Evolutionary conservation across 2,888 invertebrate species (phyloP).

Genomic region (Mycalesis mineus): DNA sequence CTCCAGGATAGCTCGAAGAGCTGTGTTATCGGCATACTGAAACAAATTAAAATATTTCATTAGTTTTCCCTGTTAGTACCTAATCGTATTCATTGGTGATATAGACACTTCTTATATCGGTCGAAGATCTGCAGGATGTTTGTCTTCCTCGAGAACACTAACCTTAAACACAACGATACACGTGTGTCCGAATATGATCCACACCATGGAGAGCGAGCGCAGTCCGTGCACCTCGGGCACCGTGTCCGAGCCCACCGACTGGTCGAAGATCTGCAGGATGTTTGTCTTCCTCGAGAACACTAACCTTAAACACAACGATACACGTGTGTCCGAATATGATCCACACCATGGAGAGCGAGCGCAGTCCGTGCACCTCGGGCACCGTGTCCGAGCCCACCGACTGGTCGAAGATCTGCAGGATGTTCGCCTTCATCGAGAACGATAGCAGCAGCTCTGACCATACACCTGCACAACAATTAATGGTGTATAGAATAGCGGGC

Average conservation of each 20-base stretch:
- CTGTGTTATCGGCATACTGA: constrained; percentile 88
- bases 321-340: constrained; percentile 86
- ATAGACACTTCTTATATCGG: too few relatives aligned
- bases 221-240: constrained; percentile 86
- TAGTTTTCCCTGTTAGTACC: not conserved
- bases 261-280: too few relatives aligned
- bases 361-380: constrained; percentile 84
- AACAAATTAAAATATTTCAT: constrained; percentile 19
- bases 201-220: constrained; percentile 82
- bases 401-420: constrained; percentile 88
- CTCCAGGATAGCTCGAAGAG: constrained; percentile 82
- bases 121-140: too few relatives aligned
- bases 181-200: constrained; percentile 86
- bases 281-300: not conserved
- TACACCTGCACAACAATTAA: constrained; percentile 64
- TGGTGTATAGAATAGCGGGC: too few relatives aligned
- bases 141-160: not conserved
- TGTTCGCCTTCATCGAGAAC: constrained; percentile 86
- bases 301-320: constrained; percentile 85
- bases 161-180: constrained; percentile 88
- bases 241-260: constrained; percentile 70
- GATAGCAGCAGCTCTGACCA: constrained; percentile 85
- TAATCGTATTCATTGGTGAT: too few relatives aligned
- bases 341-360: constrained; percentile 84
- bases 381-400: constrained; percentile 88